Base-by-base conservation (phyloP, 2,888 invertebrate genomes). In the Azorinus chamasolen region DNA sequence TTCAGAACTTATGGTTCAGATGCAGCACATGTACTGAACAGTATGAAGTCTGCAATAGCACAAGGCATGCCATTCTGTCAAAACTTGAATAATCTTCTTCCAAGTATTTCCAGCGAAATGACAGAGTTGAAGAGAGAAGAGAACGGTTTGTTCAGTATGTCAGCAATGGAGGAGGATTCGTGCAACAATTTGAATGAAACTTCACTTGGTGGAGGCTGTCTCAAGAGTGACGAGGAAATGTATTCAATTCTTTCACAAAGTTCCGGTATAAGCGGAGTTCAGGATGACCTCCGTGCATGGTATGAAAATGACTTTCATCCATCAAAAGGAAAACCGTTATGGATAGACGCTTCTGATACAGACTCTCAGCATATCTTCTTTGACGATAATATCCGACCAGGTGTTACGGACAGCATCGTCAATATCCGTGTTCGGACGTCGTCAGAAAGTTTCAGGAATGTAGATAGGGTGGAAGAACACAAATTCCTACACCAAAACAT, bases 381-480 rank as follows among this genome's bases (percentile, higher is more conserved):
- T 41, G 78, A 81, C 46, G 81, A 81, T 39, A 81, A 81, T 39
- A 70, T 81, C n/a, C 74, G 81, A 6, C 81, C 81, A 2, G 81
- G 81, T 25, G 66, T 39, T 16, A 32, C 46, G 20, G 77, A 81
- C 62, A 81, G 78, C 32, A 81, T 81, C 22, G 75, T 74, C 14
- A 77, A 78, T 59, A 58, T 78, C 27, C 68, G 81, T 20, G 16
- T 81, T 12, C 58, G 64, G 50, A 45, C 14, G 22, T 24, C 63
- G 16, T 6, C 61, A 18, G 62, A 43, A 3, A 46, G 25, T 53
- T 81, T 68, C 46, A 59, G 61, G n/a, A 50, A 61, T 12, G 71
- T 81, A 2, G 46, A 45, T 14, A 55, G 64, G 3, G 59, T 59
- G 37, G 77, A 81, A 25, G 77, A 81, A 61, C 59, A 63, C n/a